These are phyloP conservation scores for Tillus elongatus DNA, from an alignment of 2,888 invertebrate genomes.

Conservation along the genomic window DNA sequence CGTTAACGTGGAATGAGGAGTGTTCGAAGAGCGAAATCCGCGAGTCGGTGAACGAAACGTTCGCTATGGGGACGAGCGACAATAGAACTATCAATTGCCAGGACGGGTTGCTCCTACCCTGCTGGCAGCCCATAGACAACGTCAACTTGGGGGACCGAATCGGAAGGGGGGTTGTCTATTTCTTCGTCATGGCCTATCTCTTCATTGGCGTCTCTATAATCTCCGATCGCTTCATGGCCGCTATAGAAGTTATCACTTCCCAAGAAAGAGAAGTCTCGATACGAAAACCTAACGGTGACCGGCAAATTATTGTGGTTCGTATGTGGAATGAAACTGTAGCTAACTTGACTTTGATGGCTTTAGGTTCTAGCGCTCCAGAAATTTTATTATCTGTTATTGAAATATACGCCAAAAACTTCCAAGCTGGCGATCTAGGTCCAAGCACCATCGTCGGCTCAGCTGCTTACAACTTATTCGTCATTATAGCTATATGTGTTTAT, in stretches of 20 bases:
- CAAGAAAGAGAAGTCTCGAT: conserved; percentile 92
- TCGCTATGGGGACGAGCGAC: conserved; percentile 20
- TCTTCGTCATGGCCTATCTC: conserved; percentile 79
- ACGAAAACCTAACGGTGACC: conserved; percentile 78
- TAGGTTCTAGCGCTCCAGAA: conserved; percentile 97
- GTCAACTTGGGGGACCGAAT: conserved; percentile 67
- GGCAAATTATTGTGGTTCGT: conserved; percentile 81
- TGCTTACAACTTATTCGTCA: conserved; percentile 96
- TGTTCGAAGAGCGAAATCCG: conserved; percentile 13
- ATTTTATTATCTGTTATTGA: conserved; percentile 96
- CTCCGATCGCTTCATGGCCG: conserved; percentile 98
- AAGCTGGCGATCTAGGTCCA: conserved; percentile 95
- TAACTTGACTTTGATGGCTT: conserved; percentile 95
- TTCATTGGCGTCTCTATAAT: conserved; percentile 99
- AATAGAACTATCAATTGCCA: conserved; percentile 48
- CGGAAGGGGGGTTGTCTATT: conserved; percentile 84
- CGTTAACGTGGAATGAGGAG: conserved; percentile 21
- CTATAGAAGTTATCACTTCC: conserved; percentile 96
- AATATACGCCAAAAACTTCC: conserved; percentile 89
- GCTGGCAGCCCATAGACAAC: conserved; percentile 79
- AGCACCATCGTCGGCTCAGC: conserved; percentile 98
- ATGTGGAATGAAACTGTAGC: conserved; percentile 99
- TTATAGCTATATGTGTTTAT: conserved; percentile 88
- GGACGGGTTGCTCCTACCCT: conserved; percentile 77
- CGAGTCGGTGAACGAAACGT: conserved; percentile 21